phyloP scores from a whole-genome alignment of 2,797 vertebrate genomes.

The Sebastolobus alascanus region DNA sequence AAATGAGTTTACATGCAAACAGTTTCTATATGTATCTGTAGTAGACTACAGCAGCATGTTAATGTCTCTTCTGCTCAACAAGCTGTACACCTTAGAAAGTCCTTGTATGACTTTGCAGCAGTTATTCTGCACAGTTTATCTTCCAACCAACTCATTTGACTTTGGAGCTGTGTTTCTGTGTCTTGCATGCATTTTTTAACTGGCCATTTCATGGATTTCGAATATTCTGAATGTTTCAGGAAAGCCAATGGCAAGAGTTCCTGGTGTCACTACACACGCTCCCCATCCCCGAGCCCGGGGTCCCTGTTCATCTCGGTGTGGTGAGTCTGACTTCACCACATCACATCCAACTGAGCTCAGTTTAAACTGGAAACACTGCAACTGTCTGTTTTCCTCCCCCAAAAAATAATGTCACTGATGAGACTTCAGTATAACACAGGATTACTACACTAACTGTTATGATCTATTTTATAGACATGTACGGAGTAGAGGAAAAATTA shows the following conservation, averaged over 20 bases:
- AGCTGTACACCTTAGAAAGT: not conserved
- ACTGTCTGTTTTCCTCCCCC: not conserved
- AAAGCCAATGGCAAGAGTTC: conserved; percentile 92
- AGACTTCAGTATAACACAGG: not conserved
- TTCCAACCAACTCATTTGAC: not conserved
- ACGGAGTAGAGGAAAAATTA: not conserved
- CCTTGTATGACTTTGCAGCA: not conserved
- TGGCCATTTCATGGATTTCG: not conserved
- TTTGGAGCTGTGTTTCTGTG: not conserved
- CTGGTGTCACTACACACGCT: conserved; percentile 91
- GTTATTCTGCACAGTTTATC: not conserved
- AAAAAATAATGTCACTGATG: not conserved
- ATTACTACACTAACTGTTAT: not conserved
- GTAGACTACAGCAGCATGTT: not conserved
- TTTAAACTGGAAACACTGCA: conserved; percentile 1
- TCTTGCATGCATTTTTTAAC: not conserved
- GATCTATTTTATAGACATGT: not conserved
- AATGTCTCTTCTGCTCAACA: not conserved
- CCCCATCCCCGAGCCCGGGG: conserved; percentile 91
- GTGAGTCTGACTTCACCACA: conserved; percentile 76
- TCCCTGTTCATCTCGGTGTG: conserved; percentile 94
- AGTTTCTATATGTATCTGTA: not conserved
- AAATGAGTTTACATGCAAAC: not conserved
- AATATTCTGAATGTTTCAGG: conserved; percentile 84
- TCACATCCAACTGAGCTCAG: not conserved